Evolutionary conservation across 2,888 invertebrate species (phyloP), one percentile per base, ranked within the genome.

Genomic region (Tholera decimalis): DNA sequence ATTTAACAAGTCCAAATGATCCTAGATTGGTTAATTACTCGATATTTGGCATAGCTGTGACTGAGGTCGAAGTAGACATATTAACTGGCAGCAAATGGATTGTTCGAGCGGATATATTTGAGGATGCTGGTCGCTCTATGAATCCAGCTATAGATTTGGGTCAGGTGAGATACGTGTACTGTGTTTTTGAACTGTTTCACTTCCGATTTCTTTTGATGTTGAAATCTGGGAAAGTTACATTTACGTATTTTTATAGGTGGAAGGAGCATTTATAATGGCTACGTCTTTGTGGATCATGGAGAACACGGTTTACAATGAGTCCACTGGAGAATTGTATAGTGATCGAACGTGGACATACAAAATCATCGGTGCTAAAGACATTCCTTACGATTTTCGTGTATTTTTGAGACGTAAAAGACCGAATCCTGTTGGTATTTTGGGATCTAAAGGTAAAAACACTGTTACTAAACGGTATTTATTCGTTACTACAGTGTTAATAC

Each of bases 121-220:
- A 87, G 89, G 98, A 98, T 85, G 96, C 95, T 7, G 97, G 97
- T 5, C 94, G 96, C 67, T 97, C 97, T 87, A 88, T 97, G 71
- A 97, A 96, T 90, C 97, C 97, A 37, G 92, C 96, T 66, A 91
- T 97, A 54, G 97, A 98, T 85, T 89, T 97, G 55, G 97, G 97
- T 1, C 97, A 98, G 92, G 96, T 94, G 76, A 79, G 67, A 39
- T 30, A 41, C 26, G 7, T 41, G 7, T 41, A 47, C 18, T n/a
- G n/a, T 11, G 1, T 33, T 56, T 24, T 37, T 33, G 49, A 49
- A 67, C 49, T 53, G 41, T 61, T 37, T 37, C 26, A 28, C 37
- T 37, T 54, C 44, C 30, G 1, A n/a, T 30, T 53, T 55, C 28
- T 28, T n/a, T 3, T 4, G 9, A 26, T 11, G 9, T 9, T 2